phyloP scores from a whole-genome alignment of 2,113 vertebrate genomes.

The Hippocampus comes region DNA sequence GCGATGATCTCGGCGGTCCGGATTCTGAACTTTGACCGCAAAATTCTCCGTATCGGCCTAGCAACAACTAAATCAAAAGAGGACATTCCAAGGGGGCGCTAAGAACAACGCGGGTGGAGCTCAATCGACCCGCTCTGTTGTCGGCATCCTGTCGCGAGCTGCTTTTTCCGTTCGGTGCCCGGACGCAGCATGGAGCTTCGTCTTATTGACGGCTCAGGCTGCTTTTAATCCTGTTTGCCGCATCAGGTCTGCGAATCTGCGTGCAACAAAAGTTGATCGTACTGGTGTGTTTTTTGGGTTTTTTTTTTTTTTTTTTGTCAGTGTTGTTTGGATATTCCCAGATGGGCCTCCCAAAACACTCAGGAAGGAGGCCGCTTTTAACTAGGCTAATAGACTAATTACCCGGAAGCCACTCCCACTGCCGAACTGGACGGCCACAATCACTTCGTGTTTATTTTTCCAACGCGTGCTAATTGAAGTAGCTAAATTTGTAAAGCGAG shows the following conservation, averaged over 20 bases:
- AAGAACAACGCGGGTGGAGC: constrained; percentile 39
- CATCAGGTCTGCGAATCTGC: neutral
- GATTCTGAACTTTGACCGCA: neutral
- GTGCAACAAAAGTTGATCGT: neutral
- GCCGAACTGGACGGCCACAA: constrained; percentile 26
- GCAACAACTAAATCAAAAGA: constrained; percentile 19
- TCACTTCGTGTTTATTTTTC: constrained; percentile 23
- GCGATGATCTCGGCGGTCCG: neutral
- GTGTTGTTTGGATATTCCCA: constrained; percentile 47
- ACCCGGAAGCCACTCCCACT: constrained; percentile 31
- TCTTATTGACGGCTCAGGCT: constrained; percentile 44
- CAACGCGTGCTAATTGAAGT: constrained; percentile 45
- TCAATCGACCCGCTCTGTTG: constrained; percentile 43
- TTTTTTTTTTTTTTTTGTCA: neutral
- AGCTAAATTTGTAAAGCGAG: constrained; percentile 38
- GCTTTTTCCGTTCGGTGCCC: constrained; percentile 39
- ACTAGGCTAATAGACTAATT: constrained; percentile 64
- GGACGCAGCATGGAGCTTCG: constrained; percentile 49
- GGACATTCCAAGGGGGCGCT: constrained; percentile 21
- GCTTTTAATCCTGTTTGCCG: constrained; percentile 37
- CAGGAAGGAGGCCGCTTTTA: constrained; percentile 38
- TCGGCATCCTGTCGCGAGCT: constrained; percentile 39
- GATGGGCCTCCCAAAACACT: constrained; percentile 43
- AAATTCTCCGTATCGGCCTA: neutral
- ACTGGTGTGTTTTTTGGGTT: no score